A percentile compares a stretch with the other conserved stretches of the same genome.
Evolutionary conservation across 35 echinoderm and acorn worm species (phyloP).

Genomic region (Amphiura filiformis): DNA sequence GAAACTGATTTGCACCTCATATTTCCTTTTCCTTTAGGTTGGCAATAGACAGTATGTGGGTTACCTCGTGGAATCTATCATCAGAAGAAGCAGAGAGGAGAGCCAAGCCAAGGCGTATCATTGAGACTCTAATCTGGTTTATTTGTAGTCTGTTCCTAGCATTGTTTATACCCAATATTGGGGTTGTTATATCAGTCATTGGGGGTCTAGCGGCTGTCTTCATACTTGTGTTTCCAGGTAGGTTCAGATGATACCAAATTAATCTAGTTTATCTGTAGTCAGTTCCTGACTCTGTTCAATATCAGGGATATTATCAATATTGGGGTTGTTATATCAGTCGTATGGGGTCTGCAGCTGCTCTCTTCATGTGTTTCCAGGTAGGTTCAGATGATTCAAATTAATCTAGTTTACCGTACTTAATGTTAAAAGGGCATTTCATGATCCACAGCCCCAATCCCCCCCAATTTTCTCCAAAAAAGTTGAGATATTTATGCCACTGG

Average conservation of each 20-base stretch:
- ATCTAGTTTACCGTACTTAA: neutral
- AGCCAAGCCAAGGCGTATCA: no score
- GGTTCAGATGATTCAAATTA: neutral
- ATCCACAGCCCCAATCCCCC: no score
- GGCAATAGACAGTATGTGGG: no score
- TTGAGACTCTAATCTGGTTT: no score
- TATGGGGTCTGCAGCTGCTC: neutral
- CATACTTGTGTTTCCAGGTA: neutral
- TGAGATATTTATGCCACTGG: no score
- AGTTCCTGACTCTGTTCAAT: neutral
- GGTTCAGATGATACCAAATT: neutral
- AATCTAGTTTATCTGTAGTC: no score
- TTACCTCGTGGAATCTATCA: no score
- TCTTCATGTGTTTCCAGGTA: neutral
- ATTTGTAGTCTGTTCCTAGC: neutral
- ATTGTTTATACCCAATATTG: neutral
- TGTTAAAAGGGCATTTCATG: no score
- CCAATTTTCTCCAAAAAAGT: no score
- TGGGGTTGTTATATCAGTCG: neutral
- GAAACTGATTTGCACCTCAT: no score
- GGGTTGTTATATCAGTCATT: neutral
- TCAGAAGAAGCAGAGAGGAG: no score
- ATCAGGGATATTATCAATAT: neutral
- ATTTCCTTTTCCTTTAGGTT: no score
- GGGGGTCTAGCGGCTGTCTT: neutral